phyloP scores from a whole-genome alignment of 2,888 invertebrate genomes.

The Acanthosepion esculentum region DNA sequence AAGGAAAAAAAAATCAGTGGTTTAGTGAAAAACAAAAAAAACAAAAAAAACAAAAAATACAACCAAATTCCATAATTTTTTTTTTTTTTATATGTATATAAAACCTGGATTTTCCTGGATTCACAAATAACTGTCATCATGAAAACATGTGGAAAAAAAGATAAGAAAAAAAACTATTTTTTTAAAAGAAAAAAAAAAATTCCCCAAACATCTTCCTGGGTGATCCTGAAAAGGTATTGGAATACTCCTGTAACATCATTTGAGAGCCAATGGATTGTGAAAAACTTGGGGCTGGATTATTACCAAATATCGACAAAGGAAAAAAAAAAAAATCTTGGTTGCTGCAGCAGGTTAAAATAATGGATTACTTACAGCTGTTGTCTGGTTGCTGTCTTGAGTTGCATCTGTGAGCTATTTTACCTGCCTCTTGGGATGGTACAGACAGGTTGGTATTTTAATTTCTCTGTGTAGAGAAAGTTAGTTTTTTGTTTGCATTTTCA shows the following conservation, averaged over 20 bases:
- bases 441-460: conserved; percentile 33
- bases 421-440: conserved; percentile 6
- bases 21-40: neutral
- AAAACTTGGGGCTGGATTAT: neutral
- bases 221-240: conserved; percentile 2
- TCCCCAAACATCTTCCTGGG: neutral
- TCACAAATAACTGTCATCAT: conserved; percentile 15
- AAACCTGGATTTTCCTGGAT: neutral
- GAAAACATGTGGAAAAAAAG: neutral
- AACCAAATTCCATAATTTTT: neutral
- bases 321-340: conserved; percentile 33
- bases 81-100: neutral
- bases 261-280: neutral
- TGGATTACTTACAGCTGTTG: conserved; percentile 4
- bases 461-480: conserved; percentile 33
- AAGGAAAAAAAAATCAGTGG: neutral
- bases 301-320: conserved; percentile 5
- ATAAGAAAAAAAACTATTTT: neutral
- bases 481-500: neutral
- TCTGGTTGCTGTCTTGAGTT: neutral
- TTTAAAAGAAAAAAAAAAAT: neutral
- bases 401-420: neutral
- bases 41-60: too few species aligned
- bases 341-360: neutral
- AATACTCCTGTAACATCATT: neutral